phyloP scores from a whole-genome alignment of 2,797 vertebrate species.

The Neosalanx taihuensis region DNA sequence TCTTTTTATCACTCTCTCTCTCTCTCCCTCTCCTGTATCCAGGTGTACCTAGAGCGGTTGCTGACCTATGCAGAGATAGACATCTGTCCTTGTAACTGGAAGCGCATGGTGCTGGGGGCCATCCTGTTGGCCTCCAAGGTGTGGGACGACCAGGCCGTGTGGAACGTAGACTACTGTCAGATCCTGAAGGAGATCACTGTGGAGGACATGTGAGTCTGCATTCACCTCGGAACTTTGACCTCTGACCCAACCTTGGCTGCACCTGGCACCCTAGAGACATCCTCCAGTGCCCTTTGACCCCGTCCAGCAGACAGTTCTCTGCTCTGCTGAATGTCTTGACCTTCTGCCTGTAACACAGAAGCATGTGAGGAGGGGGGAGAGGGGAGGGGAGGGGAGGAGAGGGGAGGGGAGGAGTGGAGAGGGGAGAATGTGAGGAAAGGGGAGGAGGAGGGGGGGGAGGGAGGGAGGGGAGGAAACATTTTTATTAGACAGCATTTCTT shows the following conservation, averaged over 20 bases:
- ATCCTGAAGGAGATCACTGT: too few species aligned
- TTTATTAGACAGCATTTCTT: constrained; percentile 51
- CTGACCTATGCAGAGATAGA: too few species aligned
- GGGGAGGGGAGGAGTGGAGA: background rate
- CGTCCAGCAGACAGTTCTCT: constrained; percentile 13
- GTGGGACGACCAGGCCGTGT: too few species aligned
- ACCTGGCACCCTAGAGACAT: constrained; percentile 37
- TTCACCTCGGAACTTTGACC: background rate
- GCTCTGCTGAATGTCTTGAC: background rate
- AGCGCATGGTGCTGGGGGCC: too few species aligned
- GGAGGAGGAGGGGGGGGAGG: constrained; percentile 28
- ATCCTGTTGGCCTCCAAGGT: too few species aligned
- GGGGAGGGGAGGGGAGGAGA: background rate
- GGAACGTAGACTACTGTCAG: too few species aligned
- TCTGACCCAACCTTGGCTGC: background rate
- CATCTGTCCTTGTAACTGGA: too few species aligned
- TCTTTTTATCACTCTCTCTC: too few species aligned
- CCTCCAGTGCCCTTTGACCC: constrained; percentile 40
- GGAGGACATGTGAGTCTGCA: too few species aligned
- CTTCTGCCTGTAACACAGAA: constrained; percentile 10
- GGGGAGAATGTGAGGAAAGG: background rate
- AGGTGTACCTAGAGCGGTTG: too few species aligned
- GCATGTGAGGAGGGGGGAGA: background rate
- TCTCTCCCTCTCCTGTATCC: background rate
- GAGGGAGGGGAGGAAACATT: constrained; percentile 20